Percentiles rank a stretch among this genome's conserved stretches.
These are phyloP conservation scores for Eilema sororculum DNA, from an alignment of 2,888 invertebrate genomes.

Conservation along the genomic window DNA sequence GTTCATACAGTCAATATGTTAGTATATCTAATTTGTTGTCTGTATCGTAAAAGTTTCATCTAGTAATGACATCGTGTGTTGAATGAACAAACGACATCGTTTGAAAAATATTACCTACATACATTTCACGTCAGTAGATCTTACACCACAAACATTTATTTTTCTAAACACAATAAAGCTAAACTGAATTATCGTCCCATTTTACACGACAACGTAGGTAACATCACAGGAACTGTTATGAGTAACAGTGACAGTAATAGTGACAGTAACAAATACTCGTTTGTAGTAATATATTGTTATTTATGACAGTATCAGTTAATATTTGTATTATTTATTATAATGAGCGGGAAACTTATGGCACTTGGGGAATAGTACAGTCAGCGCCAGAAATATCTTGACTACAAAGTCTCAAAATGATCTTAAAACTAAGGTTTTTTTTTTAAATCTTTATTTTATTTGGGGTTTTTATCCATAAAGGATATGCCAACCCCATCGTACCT, in stretches of 20 bases:
- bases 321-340: slow-evolving; percentile 16
- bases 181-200: background rate
- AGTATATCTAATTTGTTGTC: too few relatives aligned
- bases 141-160: background rate
- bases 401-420: too few relatives aligned
- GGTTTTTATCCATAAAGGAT: too few relatives aligned
- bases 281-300: slow-evolving; percentile 5
- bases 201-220: background rate
- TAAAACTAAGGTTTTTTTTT: too few relatives aligned
- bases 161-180: background rate
- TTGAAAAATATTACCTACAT: background rate
- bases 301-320: slow-evolving; percentile 7
- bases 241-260: slow-evolving; percentile 10
- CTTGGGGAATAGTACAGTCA: background rate
- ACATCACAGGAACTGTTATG: background rate
- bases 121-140: background rate
- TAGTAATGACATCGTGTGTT: background rate
- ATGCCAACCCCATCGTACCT: too few relatives aligned
- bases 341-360: background rate
- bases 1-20: too few relatives aligned
- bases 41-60: background rate
- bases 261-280: slow-evolving; percentile 1
- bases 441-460: too few relatives aligned
- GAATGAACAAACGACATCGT: background rate
- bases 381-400: too few relatives aligned